Evolutionary conservation across 2,888 invertebrate species (phyloP).

Genomic region (Drosophila prostipennis): DNA sequence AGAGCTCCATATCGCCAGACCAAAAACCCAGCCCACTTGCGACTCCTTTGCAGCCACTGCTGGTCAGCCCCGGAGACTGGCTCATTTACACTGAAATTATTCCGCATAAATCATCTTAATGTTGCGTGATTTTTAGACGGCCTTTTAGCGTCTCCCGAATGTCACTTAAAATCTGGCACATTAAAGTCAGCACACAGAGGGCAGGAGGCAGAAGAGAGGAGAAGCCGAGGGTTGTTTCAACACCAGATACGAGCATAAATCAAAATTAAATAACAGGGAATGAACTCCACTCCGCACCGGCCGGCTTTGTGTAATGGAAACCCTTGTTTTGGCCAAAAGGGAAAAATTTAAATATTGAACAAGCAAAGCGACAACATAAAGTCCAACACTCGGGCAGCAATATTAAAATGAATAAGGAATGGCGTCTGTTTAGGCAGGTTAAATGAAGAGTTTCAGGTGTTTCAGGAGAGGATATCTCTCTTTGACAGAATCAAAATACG

Average conservation of each 20-base stretch:
- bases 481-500: conserved; percentile 7
- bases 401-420: conserved; percentile 15
- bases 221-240: conserved; percentile 42
- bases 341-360: conserved; percentile 17
- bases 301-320: conserved; percentile 25
- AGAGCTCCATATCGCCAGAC: background rate
- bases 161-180: conserved; percentile 76
- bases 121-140: conserved; percentile 77
- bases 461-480: background rate
- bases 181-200: conserved; percentile 48
- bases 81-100: conserved; percentile 76
- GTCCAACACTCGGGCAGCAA: conserved; percentile 8
- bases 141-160: conserved; percentile 73
- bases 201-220: conserved; percentile 14
- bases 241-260: conserved; percentile 37
- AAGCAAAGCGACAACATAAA: conserved; percentile 19
- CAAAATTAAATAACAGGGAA: conserved; percentile 32
- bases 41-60: conserved; percentile 26
- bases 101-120: conserved; percentile 78
- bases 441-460: conserved; percentile 7
- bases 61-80: conserved; percentile 63
- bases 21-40: conserved; percentile 13
- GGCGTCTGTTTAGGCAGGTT: background rate
- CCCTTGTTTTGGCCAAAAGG: conserved; percentile 17
- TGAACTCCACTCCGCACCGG: conserved; percentile 6